phyloP scores from a whole-genome alignment of 2,113 vertebrate genomes.

The Nannospalax galili region DNA sequence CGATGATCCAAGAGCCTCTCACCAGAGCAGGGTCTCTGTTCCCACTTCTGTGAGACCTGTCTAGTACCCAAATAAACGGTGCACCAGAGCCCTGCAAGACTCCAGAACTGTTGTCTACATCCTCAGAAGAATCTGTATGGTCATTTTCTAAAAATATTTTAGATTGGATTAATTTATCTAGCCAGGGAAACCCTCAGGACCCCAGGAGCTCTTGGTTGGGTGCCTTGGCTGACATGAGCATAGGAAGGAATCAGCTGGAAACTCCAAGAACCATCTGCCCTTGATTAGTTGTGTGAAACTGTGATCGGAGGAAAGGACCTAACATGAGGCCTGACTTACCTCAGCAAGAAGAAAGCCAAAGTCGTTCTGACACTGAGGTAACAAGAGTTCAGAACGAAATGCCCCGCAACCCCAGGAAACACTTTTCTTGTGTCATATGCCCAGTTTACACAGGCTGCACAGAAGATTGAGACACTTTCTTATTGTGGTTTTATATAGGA shows the following conservation, averaged over 20 bases:
- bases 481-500: neutral
- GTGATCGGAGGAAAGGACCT: neutral
- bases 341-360: neutral
- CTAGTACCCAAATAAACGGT: neutral
- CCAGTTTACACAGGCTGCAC: neutral
- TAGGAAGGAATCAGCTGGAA: neutral
- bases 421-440: neutral
- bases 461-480: neutral
- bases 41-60: neutral
- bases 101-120: neutral
- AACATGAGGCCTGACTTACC: rapidly evolving
- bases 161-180: conserved; percentile 46
- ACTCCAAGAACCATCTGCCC: neutral
- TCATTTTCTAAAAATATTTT: conserved; percentile 12
- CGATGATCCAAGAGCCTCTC: neutral
- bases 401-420: neutral
- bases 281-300: neutral
- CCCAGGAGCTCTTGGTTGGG: neutral
- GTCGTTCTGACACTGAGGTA: conserved; percentile 56
- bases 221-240: neutral
- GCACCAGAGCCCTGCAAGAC: neutral
- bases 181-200: neutral
- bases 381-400: neutral
- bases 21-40: neutral
- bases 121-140: neutral